Percentiles rank a stretch among this genome's conserved stretches.
phyloP scores from a whole-genome alignment of 2,888 invertebrate species.

The Dioctria linearis region DNA sequence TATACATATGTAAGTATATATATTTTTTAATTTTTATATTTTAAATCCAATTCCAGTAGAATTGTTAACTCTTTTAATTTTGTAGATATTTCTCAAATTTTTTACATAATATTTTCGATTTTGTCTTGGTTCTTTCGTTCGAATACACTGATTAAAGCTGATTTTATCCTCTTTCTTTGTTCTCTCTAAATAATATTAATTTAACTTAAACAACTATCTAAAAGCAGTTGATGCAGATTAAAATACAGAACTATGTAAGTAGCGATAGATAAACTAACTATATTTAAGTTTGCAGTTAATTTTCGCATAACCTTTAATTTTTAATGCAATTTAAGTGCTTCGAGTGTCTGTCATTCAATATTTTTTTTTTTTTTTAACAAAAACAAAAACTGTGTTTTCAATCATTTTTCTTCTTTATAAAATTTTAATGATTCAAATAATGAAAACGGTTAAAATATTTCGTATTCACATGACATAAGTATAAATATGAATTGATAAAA shows the following conservation, averaged over 20 bases:
- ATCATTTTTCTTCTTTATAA: background rate
- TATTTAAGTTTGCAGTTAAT: slow-evolving; percentile 15
- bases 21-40: slow-evolving; percentile 7
- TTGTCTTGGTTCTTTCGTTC: background rate
- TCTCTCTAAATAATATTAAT: background rate
- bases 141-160: slow-evolving; percentile 42
- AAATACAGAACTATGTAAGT: slow-evolving; percentile 30
- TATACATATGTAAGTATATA: slow-evolving; percentile 9
- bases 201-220: slow-evolving; percentile 45
- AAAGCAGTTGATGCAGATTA: slow-evolving; percentile 42
- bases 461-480: slow-evolving; percentile 26
- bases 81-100: slow-evolving; percentile 5
- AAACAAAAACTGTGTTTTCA: slow-evolving; percentile 12
- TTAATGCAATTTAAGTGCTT: slow-evolving; percentile 13
- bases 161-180: slow-evolving; percentile 9
- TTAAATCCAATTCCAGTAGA: slow-evolving; percentile 31
- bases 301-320: slow-evolving; percentile 30
- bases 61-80: slow-evolving; percentile 19
- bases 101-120: background rate
- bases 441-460: slow-evolving; percentile 15
- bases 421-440: background rate
- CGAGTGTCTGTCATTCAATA: slow-evolving; percentile 50
- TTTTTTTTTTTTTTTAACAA: slow-evolving; percentile 6
- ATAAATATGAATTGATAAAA: background rate
- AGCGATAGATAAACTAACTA: slow-evolving; percentile 22